Evolutionary conservation across 2,113 vertebrate species (phyloP), one percentile per base, ranked within the genome.

Genomic region (human): DNA sequence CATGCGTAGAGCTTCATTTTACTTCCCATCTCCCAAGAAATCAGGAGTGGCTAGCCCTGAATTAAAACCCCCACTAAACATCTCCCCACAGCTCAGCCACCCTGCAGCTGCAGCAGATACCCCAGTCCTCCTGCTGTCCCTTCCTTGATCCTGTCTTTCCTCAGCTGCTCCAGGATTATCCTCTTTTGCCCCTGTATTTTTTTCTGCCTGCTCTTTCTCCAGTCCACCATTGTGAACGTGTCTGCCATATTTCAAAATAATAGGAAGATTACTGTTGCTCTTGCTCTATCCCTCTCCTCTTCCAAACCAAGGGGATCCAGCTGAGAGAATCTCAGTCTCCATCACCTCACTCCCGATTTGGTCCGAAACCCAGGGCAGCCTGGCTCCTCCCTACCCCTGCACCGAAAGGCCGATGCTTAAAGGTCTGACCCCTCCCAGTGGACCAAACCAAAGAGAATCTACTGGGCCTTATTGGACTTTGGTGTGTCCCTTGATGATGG

Each of bases 231-330:
- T 50, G 66, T 8, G 30, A 23, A 35, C 17, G 5, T 7, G 52
- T 93, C 76, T n/a, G n/a, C 75, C n/a, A 9, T 45, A 70, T 68
- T 94, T 96, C 12, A n/a, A 89, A 78, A 25, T 89, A 85, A 50
- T 55, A 79, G 61, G 43, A 86, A 35, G 16, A 50, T 84, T 20
- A 59, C 59, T 70, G 4, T 84, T 38, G 22, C 17, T 55, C 22
- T 30, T 57, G 55, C 6, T 5, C 18, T 79, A 0, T 35, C 48
- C 75, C 14, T 84, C 3, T 23, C 86, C 45, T 55, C 48, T 92
- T 79, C 43, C 57, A 68, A 57, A 66, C 76, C 82, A 85, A 75
- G 32, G 50, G 3, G 16, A 50, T 86, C 84, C 10, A 4, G 35
- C 40, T 43, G 16, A 8, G 16, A 8, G 27, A 64, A 5, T 12